Conservation (phyloP, 1,140 invertebrate genomes). For the Apis florea region DNA sequence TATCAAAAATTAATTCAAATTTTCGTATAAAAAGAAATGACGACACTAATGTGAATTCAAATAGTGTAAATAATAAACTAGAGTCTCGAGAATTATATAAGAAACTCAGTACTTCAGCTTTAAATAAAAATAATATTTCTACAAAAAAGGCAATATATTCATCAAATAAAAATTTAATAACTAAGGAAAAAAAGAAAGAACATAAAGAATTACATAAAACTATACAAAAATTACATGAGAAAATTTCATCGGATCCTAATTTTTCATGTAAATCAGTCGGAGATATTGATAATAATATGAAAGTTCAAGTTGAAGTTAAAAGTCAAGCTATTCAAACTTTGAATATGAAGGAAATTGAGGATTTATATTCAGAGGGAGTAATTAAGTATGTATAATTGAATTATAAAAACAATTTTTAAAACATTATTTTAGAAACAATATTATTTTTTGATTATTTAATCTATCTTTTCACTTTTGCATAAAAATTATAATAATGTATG, state of each 20-base stretch:
- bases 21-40: slow-evolving; percentile 39
- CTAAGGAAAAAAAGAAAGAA: slow-evolving; percentile 36
- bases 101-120: slow-evolving; percentile 44
- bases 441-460: no score
- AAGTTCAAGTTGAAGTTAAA: slow-evolving; percentile 58
- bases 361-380: slow-evolving; percentile 67
- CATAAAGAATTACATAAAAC: slow-evolving; percentile 22
- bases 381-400: slow-evolving; percentile 63
- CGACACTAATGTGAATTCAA: slow-evolving; percentile 12
- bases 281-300: slow-evolving; percentile 10
- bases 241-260: slow-evolving; percentile 59
- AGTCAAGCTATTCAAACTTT: slow-evolving; percentile 76
- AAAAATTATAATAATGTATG: neutral
- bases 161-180: slow-evolving; percentile 15
- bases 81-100: slow-evolving; percentile 20
- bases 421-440: no score
- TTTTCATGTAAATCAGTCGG: slow-evolving; percentile 37
- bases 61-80: slow-evolving; percentile 16
- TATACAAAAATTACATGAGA: slow-evolving; percentile 46
- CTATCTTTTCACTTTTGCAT: neutral
- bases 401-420: neutral
- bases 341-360: slow-evolving; percentile 63
- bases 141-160: slow-evolving; percentile 36
- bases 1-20: slow-evolving; percentile 54
- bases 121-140: slow-evolving; percentile 34